phyloP scores from a whole-genome alignment of 92 coral and sea anemone genomes.

The Hydrozoanthus gracilis region DNA sequence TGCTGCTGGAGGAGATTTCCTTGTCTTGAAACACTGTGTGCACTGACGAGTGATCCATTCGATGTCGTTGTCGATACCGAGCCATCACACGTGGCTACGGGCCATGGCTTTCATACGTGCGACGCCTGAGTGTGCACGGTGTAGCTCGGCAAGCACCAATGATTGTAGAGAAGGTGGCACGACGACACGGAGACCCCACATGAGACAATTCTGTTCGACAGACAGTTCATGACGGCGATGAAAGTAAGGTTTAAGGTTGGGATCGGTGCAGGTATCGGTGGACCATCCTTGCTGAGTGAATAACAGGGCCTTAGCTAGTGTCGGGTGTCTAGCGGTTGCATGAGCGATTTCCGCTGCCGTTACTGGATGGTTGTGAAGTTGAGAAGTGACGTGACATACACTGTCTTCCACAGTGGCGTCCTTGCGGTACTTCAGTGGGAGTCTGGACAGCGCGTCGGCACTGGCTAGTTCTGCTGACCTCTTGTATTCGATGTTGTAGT shows the following conservation, averaged over 20 bases:
- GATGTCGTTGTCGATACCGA: background rate
- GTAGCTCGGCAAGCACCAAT: constrained; percentile 2
- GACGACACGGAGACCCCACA: constrained; percentile 49
- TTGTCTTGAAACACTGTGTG: background rate
- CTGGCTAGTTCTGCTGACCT: constrained; percentile 35
- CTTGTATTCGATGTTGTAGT: constrained; percentile 35
- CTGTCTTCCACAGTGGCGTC: constrained; percentile 50
- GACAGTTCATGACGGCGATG: background rate
- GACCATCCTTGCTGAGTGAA: constrained; percentile 40
- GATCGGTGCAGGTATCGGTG: constrained; percentile 12
- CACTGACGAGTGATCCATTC: background rate
- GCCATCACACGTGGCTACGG: background rate
- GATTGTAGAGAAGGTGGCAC: constrained; percentile 40
- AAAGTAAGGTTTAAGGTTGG: background rate
- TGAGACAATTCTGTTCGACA: constrained; percentile 31
- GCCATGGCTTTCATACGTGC: background rate
- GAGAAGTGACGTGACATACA: constrained; percentile 24
- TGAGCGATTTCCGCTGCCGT: constrained; percentile 38
- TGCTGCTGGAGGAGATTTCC: background rate
- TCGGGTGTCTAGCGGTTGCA: constrained; percentile 51
- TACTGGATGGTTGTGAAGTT: constrained; percentile 33
- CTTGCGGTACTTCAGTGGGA: constrained; percentile 23
- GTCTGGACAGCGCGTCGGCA: constrained; percentile 32
- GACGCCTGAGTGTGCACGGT: background rate
- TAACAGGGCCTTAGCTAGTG: constrained; percentile 42